Evolutionary conservation across 2,888 invertebrate genomes (phyloP).

Genomic region (Synergus itoensis): DNA sequence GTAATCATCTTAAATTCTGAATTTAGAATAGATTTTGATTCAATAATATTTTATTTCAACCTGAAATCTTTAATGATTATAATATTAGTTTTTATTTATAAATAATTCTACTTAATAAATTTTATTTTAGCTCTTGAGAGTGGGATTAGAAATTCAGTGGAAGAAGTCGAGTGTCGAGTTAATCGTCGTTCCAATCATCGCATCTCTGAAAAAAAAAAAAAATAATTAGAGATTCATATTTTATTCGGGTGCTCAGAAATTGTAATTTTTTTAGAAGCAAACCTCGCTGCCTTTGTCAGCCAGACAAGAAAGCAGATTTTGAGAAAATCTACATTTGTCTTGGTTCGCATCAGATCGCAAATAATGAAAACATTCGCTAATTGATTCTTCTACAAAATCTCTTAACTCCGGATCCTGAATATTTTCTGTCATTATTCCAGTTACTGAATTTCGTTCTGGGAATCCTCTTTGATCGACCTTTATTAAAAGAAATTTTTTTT

Average conservation of each 20-base stretch:
- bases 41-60: no score
- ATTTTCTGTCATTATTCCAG: slow-evolving; percentile 82
- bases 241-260: background rate
- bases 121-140: background rate
- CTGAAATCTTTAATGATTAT: background rate
- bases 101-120: background rate
- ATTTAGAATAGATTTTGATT: no score
- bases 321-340: slow-evolving; percentile 84
- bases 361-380: slow-evolving; percentile 86
- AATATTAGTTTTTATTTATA: background rate
- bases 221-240: background rate
- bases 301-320: slow-evolving; percentile 83
- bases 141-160: background rate
- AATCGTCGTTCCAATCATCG: slow-evolving; percentile 84
- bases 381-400: slow-evolving; percentile 85
- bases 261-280: slow-evolving; percentile 45
- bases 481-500: slow-evolving; percentile 12
- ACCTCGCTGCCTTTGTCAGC: slow-evolving; percentile 84
- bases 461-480: slow-evolving; percentile 82
- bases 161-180: background rate
- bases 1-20: no score
- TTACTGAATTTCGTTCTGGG: slow-evolving; percentile 84
- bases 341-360: slow-evolving; percentile 73
- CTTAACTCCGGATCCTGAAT: slow-evolving; percentile 83
- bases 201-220: slow-evolving; percentile 80